These are phyloP conservation scores for Thunnus albacares DNA, from an alignment of 2,797 vertebrate species.

Conservation along the genomic window DNA sequence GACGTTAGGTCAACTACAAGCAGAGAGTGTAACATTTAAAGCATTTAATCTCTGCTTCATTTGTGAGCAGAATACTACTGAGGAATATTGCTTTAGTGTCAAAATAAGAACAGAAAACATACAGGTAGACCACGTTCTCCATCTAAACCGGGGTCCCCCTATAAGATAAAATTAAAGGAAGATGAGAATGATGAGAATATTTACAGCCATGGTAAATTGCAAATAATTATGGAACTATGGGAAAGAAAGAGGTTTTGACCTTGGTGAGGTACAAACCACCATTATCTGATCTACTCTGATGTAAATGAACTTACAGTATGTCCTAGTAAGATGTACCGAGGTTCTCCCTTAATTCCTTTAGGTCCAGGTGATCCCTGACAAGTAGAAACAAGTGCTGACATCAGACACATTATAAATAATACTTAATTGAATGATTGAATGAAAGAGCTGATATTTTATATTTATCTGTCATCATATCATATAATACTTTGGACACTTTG, in stretches of 20 bases:
- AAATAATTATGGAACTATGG: not conserved
- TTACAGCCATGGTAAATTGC: not conserved
- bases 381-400: slow-evolving; percentile 22
- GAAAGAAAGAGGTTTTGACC: not conserved
- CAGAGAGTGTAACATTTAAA: not conserved
- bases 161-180: slow-evolving; percentile 21
- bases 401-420: not conserved
- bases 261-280: not conserved
- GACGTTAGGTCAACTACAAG: not conserved
- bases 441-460: not conserved
- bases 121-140: slow-evolving; percentile 69
- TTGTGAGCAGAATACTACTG: not conserved
- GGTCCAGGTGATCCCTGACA: slow-evolving; percentile 73
- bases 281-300: not conserved
- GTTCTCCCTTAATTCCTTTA: slow-evolving; percentile 82
- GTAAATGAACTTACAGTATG: slow-evolving; percentile 60
- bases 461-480: not conserved
- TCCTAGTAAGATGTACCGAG: slow-evolving; percentile 43
- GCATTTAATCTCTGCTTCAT: not conserved
- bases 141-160: slow-evolving; percentile 72
- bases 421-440: not conserved
- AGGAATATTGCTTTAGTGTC: not conserved
- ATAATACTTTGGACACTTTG: not conserved
- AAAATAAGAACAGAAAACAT: slow-evolving; percentile 46
- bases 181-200: not conserved